These are phyloP conservation scores for Calliscelio sp. DNA, from an alignment of 2,888 invertebrate genomes.

Conservation along the genomic window DNA sequence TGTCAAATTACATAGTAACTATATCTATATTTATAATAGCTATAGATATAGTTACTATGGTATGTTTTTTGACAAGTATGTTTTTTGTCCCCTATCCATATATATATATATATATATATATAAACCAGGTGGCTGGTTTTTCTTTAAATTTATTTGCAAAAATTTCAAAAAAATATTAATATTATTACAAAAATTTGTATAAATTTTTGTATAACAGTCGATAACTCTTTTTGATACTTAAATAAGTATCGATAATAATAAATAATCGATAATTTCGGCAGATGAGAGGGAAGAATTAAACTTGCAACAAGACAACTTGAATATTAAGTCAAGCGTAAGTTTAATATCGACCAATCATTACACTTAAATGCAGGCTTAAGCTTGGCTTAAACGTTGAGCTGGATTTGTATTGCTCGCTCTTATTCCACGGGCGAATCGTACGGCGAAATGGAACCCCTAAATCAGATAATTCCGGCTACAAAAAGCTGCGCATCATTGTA, in stretches of 20 bases:
- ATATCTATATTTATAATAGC: no score
- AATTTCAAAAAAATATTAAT: no score
- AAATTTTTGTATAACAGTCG: no score
- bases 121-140: no score
- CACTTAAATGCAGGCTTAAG: slow-evolving; percentile 69
- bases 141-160: no score
- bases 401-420: slow-evolving; percentile 66
- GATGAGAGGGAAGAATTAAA: slow-evolving; percentile 6
- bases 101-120: no score
- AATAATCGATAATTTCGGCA: slow-evolving; percentile 11
- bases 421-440: slow-evolving; percentile 47
- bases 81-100: no score
- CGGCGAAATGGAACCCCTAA: slow-evolving; percentile 45
- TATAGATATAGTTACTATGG: no score
- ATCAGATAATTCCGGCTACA: slow-evolving; percentile 64
- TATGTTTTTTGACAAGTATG: no score
- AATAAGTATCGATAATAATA: not conserved
- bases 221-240: no score
- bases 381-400: slow-evolving; percentile 70
- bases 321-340: slow-evolving; percentile 68
- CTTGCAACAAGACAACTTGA: slow-evolving; percentile 63
- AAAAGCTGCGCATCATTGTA: slow-evolving; percentile 37
- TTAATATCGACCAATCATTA: slow-evolving; percentile 70
- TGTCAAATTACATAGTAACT: no score
- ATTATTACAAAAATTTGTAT: no score